Evolutionary conservation across 2,888 invertebrate species (phyloP).

Genomic region (Latrodectus elegans): DNA sequence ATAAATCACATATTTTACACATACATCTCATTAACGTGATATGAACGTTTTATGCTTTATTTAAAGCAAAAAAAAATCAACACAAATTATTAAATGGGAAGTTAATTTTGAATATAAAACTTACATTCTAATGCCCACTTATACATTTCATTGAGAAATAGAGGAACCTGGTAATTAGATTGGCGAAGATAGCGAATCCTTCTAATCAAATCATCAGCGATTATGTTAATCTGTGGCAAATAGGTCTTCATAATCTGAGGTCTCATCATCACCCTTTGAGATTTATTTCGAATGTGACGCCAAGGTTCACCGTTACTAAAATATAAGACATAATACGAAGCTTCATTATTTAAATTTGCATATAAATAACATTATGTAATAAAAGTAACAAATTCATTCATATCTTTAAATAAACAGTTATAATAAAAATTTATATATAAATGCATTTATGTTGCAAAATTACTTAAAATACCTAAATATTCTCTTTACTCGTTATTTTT

Average conservation of each 20-base stretch:
- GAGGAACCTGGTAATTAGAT: slow-evolving; percentile 81
- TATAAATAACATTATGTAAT: not conserved
- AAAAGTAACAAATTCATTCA: no score
- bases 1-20: no score
- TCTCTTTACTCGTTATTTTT: no score
- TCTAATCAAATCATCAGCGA: slow-evolving; percentile 82
- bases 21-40: no score
- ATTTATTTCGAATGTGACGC: slow-evolving; percentile 89
- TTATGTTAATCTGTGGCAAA: slow-evolving; percentile 82
- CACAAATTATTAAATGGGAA: no score
- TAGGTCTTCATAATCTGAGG: slow-evolving; percentile 86
- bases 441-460: not conserved
- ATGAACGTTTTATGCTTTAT: no score
- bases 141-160: slow-evolving; percentile 91
- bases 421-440: not conserved
- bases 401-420: not conserved
- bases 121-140: slow-evolving; percentile 95
- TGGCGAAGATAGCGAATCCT: slow-evolving; percentile 72
- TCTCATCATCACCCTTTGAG: slow-evolving; percentile 91
- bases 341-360: slow-evolving; percentile 1
- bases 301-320: slow-evolving; percentile 92
- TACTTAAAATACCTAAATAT: no score
- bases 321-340: not conserved
- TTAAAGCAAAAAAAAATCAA: no score
- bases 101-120: slow-evolving; percentile 73